These are phyloP conservation scores for Lontra canadensis DNA, from an alignment of 2,113 vertebrate species.

Conservation along the genomic window DNA sequence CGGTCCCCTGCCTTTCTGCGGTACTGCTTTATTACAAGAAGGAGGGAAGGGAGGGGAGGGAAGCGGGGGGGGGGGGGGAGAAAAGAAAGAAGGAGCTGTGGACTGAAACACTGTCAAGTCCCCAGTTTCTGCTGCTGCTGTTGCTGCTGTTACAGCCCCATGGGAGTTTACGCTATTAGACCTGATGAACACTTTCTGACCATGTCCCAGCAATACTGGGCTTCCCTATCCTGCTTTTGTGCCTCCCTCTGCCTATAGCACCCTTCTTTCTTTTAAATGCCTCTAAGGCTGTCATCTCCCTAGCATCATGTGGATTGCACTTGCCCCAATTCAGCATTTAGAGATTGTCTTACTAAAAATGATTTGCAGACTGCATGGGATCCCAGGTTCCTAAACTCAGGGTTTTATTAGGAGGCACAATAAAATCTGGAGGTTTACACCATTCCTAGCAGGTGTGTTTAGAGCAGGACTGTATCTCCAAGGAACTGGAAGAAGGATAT, in stretches of 20 bases:
- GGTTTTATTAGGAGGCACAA: background rate
- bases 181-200: background rate
- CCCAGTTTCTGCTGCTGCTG: background rate
- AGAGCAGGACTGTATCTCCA: background rate
- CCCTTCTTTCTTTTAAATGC: background rate
- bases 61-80: background rate
- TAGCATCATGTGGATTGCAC: background rate
- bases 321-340: background rate
- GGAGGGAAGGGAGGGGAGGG: background rate
- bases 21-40: background rate
- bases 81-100: background rate
- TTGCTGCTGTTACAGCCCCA: too few relatives aligned
- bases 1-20: background rate
- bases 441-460: background rate
- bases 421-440: background rate
- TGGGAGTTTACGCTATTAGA: background rate
- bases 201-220: too few relatives aligned
- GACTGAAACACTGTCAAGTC: background rate
- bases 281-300: background rate
- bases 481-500: background rate
- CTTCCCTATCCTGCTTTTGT: background rate
- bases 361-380: background rate
- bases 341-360: background rate
- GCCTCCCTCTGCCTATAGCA: background rate
- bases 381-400: background rate